Conservation (phyloP, 2,888 invertebrate species). For the Dicranocentrus wangi region DNA sequence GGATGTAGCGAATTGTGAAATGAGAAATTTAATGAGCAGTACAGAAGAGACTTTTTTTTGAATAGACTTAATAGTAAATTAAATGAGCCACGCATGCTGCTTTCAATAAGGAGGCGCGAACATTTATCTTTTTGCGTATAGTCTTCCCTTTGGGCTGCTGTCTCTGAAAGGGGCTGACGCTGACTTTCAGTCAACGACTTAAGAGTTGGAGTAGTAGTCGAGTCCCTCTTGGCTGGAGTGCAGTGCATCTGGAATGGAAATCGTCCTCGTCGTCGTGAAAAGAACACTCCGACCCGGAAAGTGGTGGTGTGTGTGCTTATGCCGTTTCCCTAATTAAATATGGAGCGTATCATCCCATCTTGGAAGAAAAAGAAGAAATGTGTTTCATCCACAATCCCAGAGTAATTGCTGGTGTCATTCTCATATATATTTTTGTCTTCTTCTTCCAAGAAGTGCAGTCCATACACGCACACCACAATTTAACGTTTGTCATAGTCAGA, state of each 20-base stretch:
- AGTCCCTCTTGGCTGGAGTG: background rate
- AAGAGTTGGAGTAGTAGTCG: no score
- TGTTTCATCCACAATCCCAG: background rate
- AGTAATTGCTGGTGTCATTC: background rate
- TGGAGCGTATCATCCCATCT: background rate
- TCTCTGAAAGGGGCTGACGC: background rate
- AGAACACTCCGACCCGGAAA: background rate
- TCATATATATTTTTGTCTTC: background rate
- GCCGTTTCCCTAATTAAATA: conserved; percentile 7
- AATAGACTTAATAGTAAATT: conserved; percentile 55
- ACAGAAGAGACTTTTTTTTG: conserved; percentile 45
- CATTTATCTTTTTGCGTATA: conserved; percentile 38
- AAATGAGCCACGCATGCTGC: conserved; percentile 58
- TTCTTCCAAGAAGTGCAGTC: background rate
- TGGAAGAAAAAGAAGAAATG: no score
- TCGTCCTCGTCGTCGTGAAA: background rate
- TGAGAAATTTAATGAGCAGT: conserved; percentile 61
- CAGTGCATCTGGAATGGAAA: background rate
- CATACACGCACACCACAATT: background rate
- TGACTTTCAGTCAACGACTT: conserved; percentile 5
- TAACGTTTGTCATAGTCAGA: no score
- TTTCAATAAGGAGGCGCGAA: conserved; percentile 59
- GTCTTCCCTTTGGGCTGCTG: background rate
- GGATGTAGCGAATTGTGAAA: conserved; percentile 61
- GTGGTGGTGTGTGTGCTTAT: background rate